These are phyloP conservation scores for Eurystomus gularis DNA, from an alignment of 2,113 vertebrate species.

Conservation along the genomic window DNA sequence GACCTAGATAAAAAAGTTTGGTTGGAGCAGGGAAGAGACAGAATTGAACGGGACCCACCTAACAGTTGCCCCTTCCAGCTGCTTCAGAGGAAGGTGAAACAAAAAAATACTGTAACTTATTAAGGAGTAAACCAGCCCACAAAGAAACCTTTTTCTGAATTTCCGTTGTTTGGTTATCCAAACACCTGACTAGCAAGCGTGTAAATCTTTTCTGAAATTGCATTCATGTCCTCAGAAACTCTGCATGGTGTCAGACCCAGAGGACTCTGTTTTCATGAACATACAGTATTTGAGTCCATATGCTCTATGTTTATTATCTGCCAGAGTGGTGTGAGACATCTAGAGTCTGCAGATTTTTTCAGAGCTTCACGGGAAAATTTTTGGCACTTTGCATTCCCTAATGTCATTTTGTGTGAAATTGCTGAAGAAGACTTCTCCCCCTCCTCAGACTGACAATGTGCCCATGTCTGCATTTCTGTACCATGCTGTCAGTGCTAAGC, in stretches of 20 bases:
- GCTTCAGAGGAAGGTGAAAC: neutral
- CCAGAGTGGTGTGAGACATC: constrained; percentile 52
- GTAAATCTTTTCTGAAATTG: neutral
- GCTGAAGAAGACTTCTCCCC: constrained; percentile 7
- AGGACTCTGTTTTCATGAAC: neutral
- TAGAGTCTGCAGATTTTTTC: constrained; percentile 46
- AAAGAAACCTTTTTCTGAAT: neutral
- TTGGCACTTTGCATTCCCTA: constrained; percentile 13
- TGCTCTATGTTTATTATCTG: constrained; percentile 42
- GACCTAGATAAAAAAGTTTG: neutral
- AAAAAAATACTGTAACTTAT: neutral
- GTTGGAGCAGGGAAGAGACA: neutral
- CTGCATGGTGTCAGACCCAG: neutral
- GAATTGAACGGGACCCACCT: neutral
- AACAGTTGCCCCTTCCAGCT: neutral
- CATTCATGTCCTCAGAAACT: neutral
- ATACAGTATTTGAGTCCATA: constrained; percentile 21
- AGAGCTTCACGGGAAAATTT: constrained; percentile 9
- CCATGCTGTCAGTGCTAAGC: constrained; percentile 3
- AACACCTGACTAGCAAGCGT: neutral
- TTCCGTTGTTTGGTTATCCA: neutral
- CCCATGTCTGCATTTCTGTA: constrained; percentile 24
- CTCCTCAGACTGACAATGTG: neutral
- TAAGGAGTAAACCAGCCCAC: neutral
- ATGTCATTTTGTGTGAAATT: constrained; percentile 54